Evolutionary conservation across 2,797 vertebrate species (phyloP), one percentile per base, ranked within the genome.

Genomic region (Smutsia gigantea): DNA sequence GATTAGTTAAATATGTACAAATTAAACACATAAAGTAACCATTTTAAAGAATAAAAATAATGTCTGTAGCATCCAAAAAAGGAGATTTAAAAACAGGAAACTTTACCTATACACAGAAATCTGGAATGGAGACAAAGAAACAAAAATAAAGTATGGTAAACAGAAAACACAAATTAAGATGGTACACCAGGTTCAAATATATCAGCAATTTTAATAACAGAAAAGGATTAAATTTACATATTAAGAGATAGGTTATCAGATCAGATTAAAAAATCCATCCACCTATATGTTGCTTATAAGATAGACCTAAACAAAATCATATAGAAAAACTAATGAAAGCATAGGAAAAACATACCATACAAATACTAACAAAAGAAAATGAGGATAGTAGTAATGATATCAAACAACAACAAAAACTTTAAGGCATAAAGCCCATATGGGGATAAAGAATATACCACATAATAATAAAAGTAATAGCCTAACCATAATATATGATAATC

Each of bases 1-100:
- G 81, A 37, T 51, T 63, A 49, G 37, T 68, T 92, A 83, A 81
- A 79, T 72, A 49, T n/a, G 3, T 90, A 55, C 12, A 83, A 89
- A 93, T 53, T 86, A 39, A 55, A 42, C 18, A 66, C 69, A 69
- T 83, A 42, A 9, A 87, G 19, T 74, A 49, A 74, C 2, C 7
- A 49, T 9, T 88, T 63, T 64, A 77, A 83, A 63, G 51, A 86
- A 82, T 82, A 87, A 91, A 96, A 69, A 82, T 83, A 88, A 21
- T 78, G 51, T 55, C 27, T 66, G 71, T 29, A 61, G 10, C 2
- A 69, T 92, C n/a, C 46, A 71, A 75, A 39, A 88, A 69, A 37
- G 4, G 9, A 3, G 15, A 9, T 53, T 51, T 92, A 69, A 84
- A 77, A 71, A 81, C 55, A n/a, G 31, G 86, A 93, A 81, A 53